A percentile compares a stretch with the other conserved stretches of the same genome.
Evolutionary conservation across 2,888 invertebrate species (phyloP).

Genomic region (Rhamphomyia laevipes): DNA sequence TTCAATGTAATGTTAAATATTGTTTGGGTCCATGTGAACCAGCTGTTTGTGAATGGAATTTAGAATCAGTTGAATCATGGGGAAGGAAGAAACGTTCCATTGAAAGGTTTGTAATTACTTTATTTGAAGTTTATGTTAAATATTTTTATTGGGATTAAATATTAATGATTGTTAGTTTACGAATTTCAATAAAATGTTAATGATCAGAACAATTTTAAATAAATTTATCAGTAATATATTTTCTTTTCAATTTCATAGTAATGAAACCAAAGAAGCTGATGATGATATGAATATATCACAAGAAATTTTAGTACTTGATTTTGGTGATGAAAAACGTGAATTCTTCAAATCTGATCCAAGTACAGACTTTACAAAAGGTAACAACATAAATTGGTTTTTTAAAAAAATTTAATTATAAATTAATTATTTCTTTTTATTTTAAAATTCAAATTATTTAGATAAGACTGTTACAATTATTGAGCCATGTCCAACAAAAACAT

Average conservation of each 20-base stretch:
- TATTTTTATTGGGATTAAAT: too few species aligned
- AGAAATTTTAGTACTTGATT: conserved; percentile 85
- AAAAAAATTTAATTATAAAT: neutral
- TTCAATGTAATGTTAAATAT: conserved; percentile 95
- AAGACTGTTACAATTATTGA: conserved; percentile 84
- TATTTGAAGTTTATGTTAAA: neutral
- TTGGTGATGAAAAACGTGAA: conserved; percentile 79
- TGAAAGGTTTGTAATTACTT: conserved; percentile 29
- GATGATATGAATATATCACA: conserved; percentile 84
- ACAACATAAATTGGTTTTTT: conserved; percentile 5
- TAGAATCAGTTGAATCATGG: conserved; percentile 82
- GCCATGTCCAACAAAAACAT: conserved; percentile 84
- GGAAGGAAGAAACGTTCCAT: conserved; percentile 75
- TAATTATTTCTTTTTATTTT: conserved; percentile 17
- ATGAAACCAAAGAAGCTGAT: conserved; percentile 45
- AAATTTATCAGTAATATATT: neutral
- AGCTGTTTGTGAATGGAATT: conserved; percentile 83
- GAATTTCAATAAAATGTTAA: too few species aligned
- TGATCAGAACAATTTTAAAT: too few species aligned
- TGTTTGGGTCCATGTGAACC: conserved; percentile 91
- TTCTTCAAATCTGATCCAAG: conserved; percentile 67
- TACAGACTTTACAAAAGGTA: conserved; percentile 62
- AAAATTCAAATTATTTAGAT: conserved; percentile 45
- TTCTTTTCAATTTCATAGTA: conserved; percentile 32
- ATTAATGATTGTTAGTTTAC: too few species aligned